A percentile compares a stretch with the other conserved stretches of the same genome.
Conservation (phyloP, 2,797 vertebrate genomes). For the Coilia nasus region DNA sequence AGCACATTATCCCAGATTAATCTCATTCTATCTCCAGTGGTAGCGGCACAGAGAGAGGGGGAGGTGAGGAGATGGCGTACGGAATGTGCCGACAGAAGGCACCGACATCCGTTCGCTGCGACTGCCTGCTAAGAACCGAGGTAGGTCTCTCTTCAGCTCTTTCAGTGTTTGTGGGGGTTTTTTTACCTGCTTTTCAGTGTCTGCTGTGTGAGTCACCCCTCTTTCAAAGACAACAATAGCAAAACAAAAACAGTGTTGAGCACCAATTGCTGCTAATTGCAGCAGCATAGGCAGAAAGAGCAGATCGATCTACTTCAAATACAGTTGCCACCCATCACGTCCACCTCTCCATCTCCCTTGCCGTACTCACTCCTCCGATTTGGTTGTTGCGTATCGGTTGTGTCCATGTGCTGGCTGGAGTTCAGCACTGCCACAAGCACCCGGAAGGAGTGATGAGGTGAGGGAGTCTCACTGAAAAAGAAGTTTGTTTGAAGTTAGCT, state of each 20-base stretch:
- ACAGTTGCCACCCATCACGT: constrained; percentile 49
- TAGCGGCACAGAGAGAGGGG: constrained; percentile 3
- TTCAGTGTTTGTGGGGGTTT: background rate
- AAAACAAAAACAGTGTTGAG: no score
- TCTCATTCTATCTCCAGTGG: constrained; percentile 5
- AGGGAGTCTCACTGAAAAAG: background rate
- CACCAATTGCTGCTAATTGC: constrained; percentile 5
- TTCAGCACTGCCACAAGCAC: background rate
- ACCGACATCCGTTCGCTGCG: constrained; percentile 59
- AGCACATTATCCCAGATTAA: constrained; percentile 33
- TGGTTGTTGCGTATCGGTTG: background rate
- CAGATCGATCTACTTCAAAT: constrained; percentile 62
- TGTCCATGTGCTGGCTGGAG: background rate
- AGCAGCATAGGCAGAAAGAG: constrained; percentile 40
- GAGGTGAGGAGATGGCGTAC: constrained; percentile 79
- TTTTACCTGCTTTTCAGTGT: no score
- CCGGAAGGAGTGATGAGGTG: background rate
- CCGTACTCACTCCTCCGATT: background rate
- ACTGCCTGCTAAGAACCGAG: constrained; percentile 59
- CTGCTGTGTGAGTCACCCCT: no score
- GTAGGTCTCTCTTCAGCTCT: constrained; percentile 56
- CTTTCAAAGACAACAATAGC: no score
- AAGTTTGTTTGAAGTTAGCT: constrained; percentile 1
- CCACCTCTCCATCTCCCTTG: no score
- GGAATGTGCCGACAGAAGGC: constrained; percentile 74